Base-by-base conservation (phyloP, 2,113 vertebrate genomes). In the Colistium nudipinnis region DNA sequence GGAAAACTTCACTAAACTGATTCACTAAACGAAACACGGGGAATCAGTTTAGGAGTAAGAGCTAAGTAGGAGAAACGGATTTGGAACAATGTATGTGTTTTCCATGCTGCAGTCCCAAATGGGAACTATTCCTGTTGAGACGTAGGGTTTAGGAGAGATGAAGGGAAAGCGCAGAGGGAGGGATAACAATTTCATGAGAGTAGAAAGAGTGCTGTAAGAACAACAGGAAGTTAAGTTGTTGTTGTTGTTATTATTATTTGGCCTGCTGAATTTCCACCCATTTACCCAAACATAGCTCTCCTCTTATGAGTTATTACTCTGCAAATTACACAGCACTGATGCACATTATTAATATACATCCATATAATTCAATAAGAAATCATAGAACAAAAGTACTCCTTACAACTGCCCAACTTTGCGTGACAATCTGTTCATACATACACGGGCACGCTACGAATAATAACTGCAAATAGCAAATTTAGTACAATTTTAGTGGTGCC, bases 141-240 rank as follows among this genome's bases (percentile, higher is more conserved):
- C 7, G 48, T 3, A 25, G 48, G 48, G 14, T 0, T 2, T 17
- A 31, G 49, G 25, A 30, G 17, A 30, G 14, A n/a, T 19, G 49
- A 30, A 30, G 8, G 27, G 49, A n/a, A n/a, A n/a, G n/a, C n/a
- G n/a, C n/a, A n/a, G n/a, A 31, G 30, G 51, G n/a, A 52, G 16
- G 10, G 49, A 11, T 2, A 25, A 25, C 24, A 22, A 48, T 25
- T 12, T 25, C 14, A 49, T 27, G 14, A 17, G 47, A 49, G 24
- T 13, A 27, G 24, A 8, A 49, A 28, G 24, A 17, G 28, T 19
- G 28, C 20, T 20, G n/a, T 20, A 33, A 53, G 33, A 52, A 52
- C 27, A 31, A 53, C 51, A 31, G 25, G 48, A 52, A 53, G n/a
- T 20, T 31, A 53, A n/a, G n/a, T n/a, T n/a, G n/a, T n/a, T n/a